Percentiles rank a stretch among this genome's conserved stretches.
Conservation (phyloP, 2,888 invertebrate genomes). For the Galerucella calmariensis region DNA sequence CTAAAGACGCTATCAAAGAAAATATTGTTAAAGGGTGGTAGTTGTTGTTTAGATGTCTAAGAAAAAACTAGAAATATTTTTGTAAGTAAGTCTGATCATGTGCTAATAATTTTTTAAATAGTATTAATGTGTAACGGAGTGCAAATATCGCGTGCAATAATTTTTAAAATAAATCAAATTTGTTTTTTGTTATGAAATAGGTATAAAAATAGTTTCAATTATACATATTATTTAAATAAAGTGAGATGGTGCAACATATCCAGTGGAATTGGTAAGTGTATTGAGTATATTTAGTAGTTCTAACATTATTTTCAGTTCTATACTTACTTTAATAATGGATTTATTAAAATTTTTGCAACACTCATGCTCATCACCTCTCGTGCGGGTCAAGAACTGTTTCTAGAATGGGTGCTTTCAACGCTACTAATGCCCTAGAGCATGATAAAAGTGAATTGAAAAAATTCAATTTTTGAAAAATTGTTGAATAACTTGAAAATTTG, state of each 20-base stretch:
- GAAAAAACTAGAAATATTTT: constrained; percentile 31
- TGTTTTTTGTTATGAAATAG: not conserved
- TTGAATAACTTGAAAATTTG: too few species aligned
- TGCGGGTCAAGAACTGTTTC: too few species aligned
- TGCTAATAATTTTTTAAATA: constrained; percentile 38
- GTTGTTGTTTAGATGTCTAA: constrained; percentile 37
- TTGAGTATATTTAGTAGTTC: too few species aligned
- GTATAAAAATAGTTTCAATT: not conserved
- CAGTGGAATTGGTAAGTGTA: not conserved
- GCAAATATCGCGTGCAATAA: constrained; percentile 26
- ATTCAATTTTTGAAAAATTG: too few species aligned
- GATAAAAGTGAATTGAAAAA: too few species aligned
- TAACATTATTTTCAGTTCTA: too few species aligned
- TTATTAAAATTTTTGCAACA: too few species aligned
- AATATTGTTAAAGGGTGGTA: constrained; percentile 16
- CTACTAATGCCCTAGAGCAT: too few species aligned
- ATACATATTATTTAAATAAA: not conserved
- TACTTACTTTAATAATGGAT: too few species aligned
- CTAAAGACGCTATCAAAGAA: constrained; percentile 17
- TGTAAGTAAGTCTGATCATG: constrained; percentile 37
- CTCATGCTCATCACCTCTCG: too few species aligned
- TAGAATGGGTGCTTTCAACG: too few species aligned
- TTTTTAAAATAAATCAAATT: constrained; percentile 28
- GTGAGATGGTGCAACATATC: not conserved
- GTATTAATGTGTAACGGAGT: constrained; percentile 37